These are phyloP conservation scores for Yponomeuta sedellus DNA, from an alignment of 2,888 invertebrate genomes.

Conservation along the genomic window DNA sequence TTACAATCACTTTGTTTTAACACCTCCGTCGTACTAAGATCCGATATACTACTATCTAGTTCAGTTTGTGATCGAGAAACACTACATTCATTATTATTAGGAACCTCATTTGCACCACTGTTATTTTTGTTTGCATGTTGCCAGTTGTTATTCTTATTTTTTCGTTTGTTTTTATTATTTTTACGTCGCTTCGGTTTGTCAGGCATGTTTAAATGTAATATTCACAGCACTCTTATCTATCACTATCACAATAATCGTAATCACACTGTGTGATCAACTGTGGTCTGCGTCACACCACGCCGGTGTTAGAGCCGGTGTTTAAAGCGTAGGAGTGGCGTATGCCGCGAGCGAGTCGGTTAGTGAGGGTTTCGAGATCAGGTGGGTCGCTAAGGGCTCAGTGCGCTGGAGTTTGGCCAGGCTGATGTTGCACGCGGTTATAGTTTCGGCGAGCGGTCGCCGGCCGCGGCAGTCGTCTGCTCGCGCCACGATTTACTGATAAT, in stretches of 20 bases:
- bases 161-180: conserved; percentile 67
- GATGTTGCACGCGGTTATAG: conserved; percentile 48
- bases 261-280: conserved; percentile 46
- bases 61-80: conserved; percentile 19
- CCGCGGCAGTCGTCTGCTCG: conserved; percentile 67
- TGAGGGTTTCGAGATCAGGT: conserved; percentile 38
- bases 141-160: conserved; percentile 52
- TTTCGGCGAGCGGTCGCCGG: conserved; percentile 62
- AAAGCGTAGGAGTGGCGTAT: conserved; percentile 54
- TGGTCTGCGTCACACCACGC: conserved; percentile 44
- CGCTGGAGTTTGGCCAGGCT: conserved; percentile 16
- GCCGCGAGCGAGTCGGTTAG: conserved; percentile 34
- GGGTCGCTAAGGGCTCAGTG: conserved; percentile 27
- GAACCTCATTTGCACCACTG: conserved; percentile 35
- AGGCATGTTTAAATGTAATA: conserved; percentile 51
- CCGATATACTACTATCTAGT: not conserved
- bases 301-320: conserved; percentile 34
- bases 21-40: conserved; percentile 1
- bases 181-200: conserved; percentile 63
- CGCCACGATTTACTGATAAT: conserved; percentile 74
- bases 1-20: conserved; percentile 12
- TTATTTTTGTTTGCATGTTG: conserved; percentile 35
- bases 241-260: conserved; percentile 55
- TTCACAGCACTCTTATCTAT: conserved; percentile 59
- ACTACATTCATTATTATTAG: conserved; percentile 31